These are phyloP conservation scores for Heterotilapia buettikoferi DNA, from an alignment of 2,113 vertebrate genomes.

Conservation along the genomic window DNA sequence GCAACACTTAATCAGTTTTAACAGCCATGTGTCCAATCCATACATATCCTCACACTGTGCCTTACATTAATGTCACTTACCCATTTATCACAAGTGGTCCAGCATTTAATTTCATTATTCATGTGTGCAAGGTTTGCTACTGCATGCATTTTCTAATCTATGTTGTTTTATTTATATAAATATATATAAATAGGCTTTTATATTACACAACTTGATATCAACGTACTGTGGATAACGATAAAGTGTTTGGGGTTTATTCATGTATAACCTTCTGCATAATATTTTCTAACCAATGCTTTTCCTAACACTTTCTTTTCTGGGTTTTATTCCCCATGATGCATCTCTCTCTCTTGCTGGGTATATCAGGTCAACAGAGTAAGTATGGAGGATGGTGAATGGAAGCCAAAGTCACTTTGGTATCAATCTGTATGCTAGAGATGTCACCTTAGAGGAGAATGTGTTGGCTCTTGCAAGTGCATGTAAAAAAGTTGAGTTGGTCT, in stretches of 20 bases:
- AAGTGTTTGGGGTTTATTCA: background rate
- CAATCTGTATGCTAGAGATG: background rate
- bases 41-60: background rate
- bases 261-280: background rate
- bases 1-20: background rate
- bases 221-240: background rate
- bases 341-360: conserved; percentile 30
- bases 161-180: background rate
- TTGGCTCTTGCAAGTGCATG: conserved; percentile 37
- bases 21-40: background rate
- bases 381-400: conserved; percentile 12
- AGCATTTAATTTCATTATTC: background rate
- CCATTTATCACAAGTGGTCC: background rate
- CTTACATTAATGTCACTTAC: background rate
- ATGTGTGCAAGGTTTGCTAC: background rate
- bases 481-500: background rate
- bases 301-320: conserved; percentile 51
- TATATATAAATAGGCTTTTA: background rate
- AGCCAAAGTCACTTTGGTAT: background rate
- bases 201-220: background rate
- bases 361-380: conserved; percentile 69
- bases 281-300: conserved; percentile 22
- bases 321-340: conserved; percentile 21
- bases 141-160: background rate
- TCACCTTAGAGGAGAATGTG: background rate